phyloP scores from a whole-genome alignment of 1,140 invertebrate genomes.

The Colletes latitarsis region DNA sequence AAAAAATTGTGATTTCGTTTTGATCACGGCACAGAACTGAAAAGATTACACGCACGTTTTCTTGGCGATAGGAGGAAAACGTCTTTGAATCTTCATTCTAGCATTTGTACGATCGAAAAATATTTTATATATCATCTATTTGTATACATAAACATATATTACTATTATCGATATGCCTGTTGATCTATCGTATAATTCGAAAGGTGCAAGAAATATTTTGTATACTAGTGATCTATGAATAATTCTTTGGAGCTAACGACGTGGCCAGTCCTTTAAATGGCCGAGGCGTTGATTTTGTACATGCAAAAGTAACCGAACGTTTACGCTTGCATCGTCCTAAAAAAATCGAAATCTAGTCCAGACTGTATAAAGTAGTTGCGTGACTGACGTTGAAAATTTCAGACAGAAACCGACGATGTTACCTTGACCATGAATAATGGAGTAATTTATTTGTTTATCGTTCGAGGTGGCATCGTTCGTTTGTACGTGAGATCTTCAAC shows the following conservation, averaged over 20 bases:
- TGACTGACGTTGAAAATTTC: not conserved
- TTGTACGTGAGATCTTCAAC: slow-evolving; percentile 4
- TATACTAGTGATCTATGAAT: slow-evolving; percentile 36
- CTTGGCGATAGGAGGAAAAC: not conserved
- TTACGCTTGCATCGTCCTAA: not conserved
- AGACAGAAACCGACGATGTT: not conserved
- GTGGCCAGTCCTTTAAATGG: not conserved
- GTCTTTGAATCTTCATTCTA: slow-evolving; percentile 1
- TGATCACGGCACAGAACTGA: not conserved
- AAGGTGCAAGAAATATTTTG: slow-evolving; percentile 45
- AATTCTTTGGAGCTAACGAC: slow-evolving; percentile 6
- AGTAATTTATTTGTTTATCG: not conserved
- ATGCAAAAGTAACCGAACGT: not conserved
- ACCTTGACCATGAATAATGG: too few species aligned
- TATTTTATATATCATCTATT: slow-evolving; percentile 56
- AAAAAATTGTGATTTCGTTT: not conserved
- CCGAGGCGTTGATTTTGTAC: not conserved
- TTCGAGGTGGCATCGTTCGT: not conserved
- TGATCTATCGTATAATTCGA: not conserved
- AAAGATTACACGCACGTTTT: not conserved
- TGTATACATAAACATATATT: slow-evolving; percentile 14
- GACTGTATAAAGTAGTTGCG: slow-evolving; percentile 23
- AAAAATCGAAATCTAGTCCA: slow-evolving; percentile 43
- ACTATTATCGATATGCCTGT: not conserved
- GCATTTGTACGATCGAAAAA: slow-evolving; percentile 13